Base-by-base conservation (phyloP, 2,888 invertebrate species). In the Nomada flava region DNA sequence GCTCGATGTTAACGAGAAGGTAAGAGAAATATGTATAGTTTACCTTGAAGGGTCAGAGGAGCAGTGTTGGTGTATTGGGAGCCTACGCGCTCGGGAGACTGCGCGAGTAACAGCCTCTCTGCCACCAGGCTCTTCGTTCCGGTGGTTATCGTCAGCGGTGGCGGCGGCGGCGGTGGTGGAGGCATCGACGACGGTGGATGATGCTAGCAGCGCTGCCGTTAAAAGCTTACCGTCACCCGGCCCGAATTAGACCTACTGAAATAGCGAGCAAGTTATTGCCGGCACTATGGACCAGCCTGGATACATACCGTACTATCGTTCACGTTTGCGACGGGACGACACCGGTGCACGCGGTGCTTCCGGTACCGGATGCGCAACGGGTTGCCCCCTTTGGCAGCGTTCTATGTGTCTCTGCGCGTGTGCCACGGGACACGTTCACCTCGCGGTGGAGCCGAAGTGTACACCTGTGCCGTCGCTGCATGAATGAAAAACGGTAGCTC, bases 201-300 rank as follows among this genome's bases (percentile, higher is more conserved):
- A 87, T 77, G 79, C 78, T 80, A 69, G 76, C 81, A 73, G 78
- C 86, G 83, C 82, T 84, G 85, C 88, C 88, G 90, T 91, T 91
- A 89, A 90, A 92, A 92, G 92, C 92, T 91, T 92, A 92, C 91
- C 93, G 93, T 93, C 93, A 93, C 91, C 90, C 89, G 90, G 85
- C 91, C 91, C 86, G 87, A 93, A 90, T 93, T 93, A 93, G 93
- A 92, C 88, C 85, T 86, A 89, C 92, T 90, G 88, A 93, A 93
- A 93, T 93, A 93, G 92, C 63, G 50, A 65, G 62, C 75, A 73
- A 87, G 86, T 88, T 88, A 88, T 88, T 88, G 87, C 83, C 88
- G 85, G 82, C 77, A 73, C 81, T 76, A 74, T 75, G 77, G 71
- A 82, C 85, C 79, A 64, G 80, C 85, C 83, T 86, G 75, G 83